These are phyloP conservation scores for Decapterus maruadsi DNA, from an alignment of 2,797 vertebrate genomes.

Conservation along the genomic window DNA sequence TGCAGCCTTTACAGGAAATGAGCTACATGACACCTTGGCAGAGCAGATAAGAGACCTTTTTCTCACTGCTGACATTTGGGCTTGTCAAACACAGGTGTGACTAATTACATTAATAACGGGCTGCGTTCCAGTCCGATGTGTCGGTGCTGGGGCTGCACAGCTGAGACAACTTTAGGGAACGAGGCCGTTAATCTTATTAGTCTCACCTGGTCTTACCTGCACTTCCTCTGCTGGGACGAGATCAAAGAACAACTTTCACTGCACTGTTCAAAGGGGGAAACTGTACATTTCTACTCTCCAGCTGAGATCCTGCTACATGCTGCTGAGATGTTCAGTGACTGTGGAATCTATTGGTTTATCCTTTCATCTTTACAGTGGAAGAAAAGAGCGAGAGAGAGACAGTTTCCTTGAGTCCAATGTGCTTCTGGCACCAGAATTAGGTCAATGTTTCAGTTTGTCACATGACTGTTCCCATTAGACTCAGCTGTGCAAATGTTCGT, in stretches of 20 bases:
- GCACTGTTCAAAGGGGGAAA: neutral
- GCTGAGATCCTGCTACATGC: neutral
- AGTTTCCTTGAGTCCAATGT: no score
- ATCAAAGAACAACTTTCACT: constrained; percentile 12
- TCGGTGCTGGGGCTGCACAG: constrained; percentile 7
- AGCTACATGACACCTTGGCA: constrained; percentile 16
- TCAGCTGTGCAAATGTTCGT: neutral
- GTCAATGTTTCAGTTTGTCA: no score
- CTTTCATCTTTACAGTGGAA: neutral
- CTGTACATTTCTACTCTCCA: neutral
- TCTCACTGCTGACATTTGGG: constrained; percentile 35
- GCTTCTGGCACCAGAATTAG: no score
- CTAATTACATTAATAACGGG: constrained; percentile 51
- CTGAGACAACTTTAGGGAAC: constrained; percentile 28
- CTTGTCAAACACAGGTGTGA: constrained; percentile 50
- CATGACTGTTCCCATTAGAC: no score
- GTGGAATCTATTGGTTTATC: neutral
- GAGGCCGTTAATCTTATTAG: constrained; percentile 38
- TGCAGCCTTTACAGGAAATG: constrained; percentile 45
- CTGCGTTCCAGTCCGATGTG: constrained; percentile 30
- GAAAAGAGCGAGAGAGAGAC: no score
- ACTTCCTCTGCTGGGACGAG: constrained; percentile 21
- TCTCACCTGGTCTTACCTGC: constrained; percentile 35
- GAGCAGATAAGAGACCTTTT: constrained; percentile 21
- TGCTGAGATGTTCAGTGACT: neutral